Base-by-base conservation (phyloP, 2,113 vertebrate genomes). In the Xenopus tropicalis region DNA sequence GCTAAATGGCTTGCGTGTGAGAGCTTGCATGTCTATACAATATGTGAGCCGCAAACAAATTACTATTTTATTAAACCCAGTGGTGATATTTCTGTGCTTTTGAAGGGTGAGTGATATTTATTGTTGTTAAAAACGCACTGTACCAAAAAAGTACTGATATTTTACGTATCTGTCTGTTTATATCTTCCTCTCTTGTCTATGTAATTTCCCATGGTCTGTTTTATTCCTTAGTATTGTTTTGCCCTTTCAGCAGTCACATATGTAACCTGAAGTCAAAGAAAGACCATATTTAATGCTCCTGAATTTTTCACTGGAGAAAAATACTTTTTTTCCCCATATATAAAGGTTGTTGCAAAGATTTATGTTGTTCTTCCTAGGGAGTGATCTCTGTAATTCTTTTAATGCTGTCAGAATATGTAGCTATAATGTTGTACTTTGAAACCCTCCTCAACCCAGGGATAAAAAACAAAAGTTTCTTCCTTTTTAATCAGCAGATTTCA, bases 91-190 rank as follows among this genome's bases (percentile, higher is more conserved):
- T 56, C 52, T 56, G 52, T 56, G 3, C 52, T 17, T 17, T 56
- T 56, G 52, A 56, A 56, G 17, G n/a, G 52, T 17, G 52, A 56
- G n/a, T 56, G 16, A 56, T 56, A 56, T 56, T 56, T 56, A 56
- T 56, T 9, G 52, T 56, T 11, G 52, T 56, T 56, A 3, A 56
- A n/a, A 56, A 56, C n/a, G 52, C n/a, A 56, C 13, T 19, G 52
- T 56, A 20, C 52, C 52, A 56, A 56, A 56, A 10, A 16, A 13
- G 7, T 56, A n/a, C 52, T 56, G 52, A 56, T 56, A 20, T 20
- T 20, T 56, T 20, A 13, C 10, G 17, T 56, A 56, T 56, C 52
- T 56, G 16, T 17, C 3, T 56, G 17, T 56, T 9, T n/a, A n/a
- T n/a, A n/a, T n/a, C n/a, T 16, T 56, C 3, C 19, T 20, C 19